Evolutionary conservation across 2,113 vertebrate genomes (phyloP), one percentile per base, ranked within the genome.

Genomic region (Anguilla rostrata): DNA sequence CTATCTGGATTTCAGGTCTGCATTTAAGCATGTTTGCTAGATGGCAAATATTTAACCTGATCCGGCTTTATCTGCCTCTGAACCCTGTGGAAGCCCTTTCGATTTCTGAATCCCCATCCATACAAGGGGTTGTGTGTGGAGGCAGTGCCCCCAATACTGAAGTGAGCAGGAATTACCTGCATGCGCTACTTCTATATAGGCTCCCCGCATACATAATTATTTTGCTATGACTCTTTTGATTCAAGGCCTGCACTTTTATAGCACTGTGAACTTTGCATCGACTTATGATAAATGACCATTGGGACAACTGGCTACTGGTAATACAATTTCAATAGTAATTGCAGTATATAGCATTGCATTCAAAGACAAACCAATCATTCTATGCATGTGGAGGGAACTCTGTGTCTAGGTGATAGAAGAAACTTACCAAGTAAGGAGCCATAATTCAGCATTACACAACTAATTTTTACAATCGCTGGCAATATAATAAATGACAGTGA

Each of bases 401-500:
- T 6, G n/a, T 46, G 39, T 85, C 29, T 7, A 11, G 5, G 15
- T 43, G 34, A 63, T 6, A 4, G 78, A 80, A 15, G 88, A 56
- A 43, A 87, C 87, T 87, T 90, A 92, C 92, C 92, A 87, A 91
- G 84, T 84, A 88, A 85, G 71, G 53, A 84, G 84, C 14, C 53
- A 66, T 75, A 22, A 53, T 81, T 87, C 56, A 81, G 75, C 39
- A 63, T 41, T 53, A 90, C 91, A 49, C 26, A 87, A 92, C 88
- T 91, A 90, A 89, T 91, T 88, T 34, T 92, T 91, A 90, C 89
- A 85, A 92, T 91, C 91, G 91, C 89, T 89, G 82, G 84, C 87
- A 85, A 86, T 83, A 87, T 95, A 94, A 95, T 94, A 94, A 94
- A 96, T 94, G 94, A 91, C 84, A 84, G 89, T 85, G 90, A 91